A percentile compares a stretch with the other conserved stretches of the same genome.
Evolutionary conservation across 2,888 invertebrate genomes (phyloP).

Genomic region (Mythimna ferrago): DNA sequence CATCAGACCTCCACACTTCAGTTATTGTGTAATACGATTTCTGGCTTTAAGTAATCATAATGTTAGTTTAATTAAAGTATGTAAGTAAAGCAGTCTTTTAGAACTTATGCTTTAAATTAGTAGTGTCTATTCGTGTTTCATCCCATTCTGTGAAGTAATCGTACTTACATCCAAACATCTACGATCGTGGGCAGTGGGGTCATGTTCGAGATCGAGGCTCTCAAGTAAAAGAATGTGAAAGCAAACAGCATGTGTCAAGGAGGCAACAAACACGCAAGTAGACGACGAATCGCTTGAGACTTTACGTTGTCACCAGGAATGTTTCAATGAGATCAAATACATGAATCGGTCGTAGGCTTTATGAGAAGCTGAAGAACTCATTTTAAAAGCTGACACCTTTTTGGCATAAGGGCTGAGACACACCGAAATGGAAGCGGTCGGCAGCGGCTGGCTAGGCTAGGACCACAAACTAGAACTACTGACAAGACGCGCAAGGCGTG

Average conservation of each 20-base stretch:
- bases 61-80: no score
- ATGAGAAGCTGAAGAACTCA: neutral
- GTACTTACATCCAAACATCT: neutral
- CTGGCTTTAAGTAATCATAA: no score
- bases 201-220: slow-evolving; percentile 68
- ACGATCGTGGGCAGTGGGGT: slow-evolving; percentile 59
- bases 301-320: slow-evolving; percentile 4
- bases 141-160: slow-evolving; percentile 1
- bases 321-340: neutral
- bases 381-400: neutral
- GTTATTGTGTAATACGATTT: no score
- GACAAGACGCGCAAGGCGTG: no score
- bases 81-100: no score
- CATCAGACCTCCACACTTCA: no score
- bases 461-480: no score
- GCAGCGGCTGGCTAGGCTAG: no score
- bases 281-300: slow-evolving; percentile 18
- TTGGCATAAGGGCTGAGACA: no score
- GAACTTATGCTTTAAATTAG: no score
- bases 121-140: neutral
- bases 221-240: slow-evolving; percentile 79
- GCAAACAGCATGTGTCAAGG: slow-evolving; percentile 83
- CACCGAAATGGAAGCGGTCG: no score
- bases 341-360: neutral
- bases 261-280: slow-evolving; percentile 72